phyloP scores from a whole-genome alignment of 2,888 invertebrate species.

The Conchocele bisecta region DNA sequence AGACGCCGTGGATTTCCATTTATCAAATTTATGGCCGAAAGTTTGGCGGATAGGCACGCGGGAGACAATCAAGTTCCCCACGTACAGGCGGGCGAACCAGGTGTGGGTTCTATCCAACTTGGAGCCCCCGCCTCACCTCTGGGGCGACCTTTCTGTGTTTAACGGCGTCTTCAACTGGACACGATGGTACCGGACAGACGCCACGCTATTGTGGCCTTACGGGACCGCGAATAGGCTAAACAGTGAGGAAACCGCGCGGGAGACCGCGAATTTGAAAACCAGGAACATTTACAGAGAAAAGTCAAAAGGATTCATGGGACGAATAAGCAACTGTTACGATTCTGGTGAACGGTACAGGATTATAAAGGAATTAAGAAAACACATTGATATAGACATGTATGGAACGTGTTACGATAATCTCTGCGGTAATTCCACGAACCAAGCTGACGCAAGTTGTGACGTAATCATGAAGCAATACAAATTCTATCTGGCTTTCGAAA shows the following conservation, averaged over 20 bases:
- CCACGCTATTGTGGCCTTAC: constrained; percentile 64
- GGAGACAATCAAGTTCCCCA: constrained; percentile 51
- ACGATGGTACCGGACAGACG: constrained; percentile 65
- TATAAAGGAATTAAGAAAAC: constrained; percentile 37
- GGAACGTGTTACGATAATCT: constrained; percentile 19
- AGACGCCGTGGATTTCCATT: constrained; percentile 69
- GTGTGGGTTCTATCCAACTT: constrained; percentile 69
- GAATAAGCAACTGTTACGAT: constrained; percentile 56
- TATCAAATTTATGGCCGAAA: constrained; percentile 59
- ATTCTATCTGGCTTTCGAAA: constrained; percentile 31
- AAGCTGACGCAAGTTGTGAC: constrained; percentile 2
- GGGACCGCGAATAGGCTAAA: constrained; percentile 45
- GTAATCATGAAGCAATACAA: constrained; percentile 25
- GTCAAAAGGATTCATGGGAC: constrained; percentile 25
- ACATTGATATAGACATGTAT: constrained; percentile 37
- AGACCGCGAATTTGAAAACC: constrained; percentile 19
- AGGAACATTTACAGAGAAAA: constrained; percentile 47
- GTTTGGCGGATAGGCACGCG: constrained; percentile 45
- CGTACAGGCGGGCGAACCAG: constrained; percentile 58
- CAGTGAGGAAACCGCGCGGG: constrained; percentile 21
- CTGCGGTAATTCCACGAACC: constrained; percentile 2
- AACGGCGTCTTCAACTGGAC: constrained; percentile 73
- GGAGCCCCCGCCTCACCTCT: constrained; percentile 68
- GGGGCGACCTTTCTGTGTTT: constrained; percentile 52
- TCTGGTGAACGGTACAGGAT: constrained; percentile 47